Evolutionary conservation across 2,113 vertebrate species (phyloP), one percentile per base, ranked within the genome.

Genomic region (Camelus dromedarius): DNA sequence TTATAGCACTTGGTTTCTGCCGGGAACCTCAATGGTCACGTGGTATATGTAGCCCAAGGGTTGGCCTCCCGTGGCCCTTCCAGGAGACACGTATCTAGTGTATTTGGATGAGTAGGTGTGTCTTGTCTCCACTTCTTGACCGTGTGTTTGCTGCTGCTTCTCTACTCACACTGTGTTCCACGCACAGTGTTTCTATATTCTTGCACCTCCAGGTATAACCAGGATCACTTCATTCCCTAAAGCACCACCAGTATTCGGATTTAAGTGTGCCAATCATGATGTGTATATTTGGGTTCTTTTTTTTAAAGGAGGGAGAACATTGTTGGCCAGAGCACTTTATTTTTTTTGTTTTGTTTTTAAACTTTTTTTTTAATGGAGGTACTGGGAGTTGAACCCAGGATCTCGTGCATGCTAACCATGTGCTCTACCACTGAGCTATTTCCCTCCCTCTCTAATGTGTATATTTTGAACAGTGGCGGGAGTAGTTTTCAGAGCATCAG

Each of bases 91-190:
- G 64, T 26, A 6, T 46, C 30, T 64, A 19, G 72, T 56, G 30
- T 30, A 60, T 12, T 28, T 24, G 18, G 11, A 6, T 1, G 35
- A 69, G 8, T 35, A 7, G 0, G 0, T 70, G 18, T 38, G 19
- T n/a, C 26, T 83, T 8, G 5, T 58, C 42, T 93, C 15, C 8
- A 22, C 28, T 50, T 70, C 48, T 52, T 8, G 84, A 46, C 16
- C 19, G 62, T 8, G 11, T 9, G 24, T 2, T 89, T 35, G 28
- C 30, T 35, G 2, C 18, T n/a, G 8, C 6, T 69, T 64, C 19
- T 19, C 24, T n/a, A 0, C 22, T 24, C 20, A 11, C 35, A 16
- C 8, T 0, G 4, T 26, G 30, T 75, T 19, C 28, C 16, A 6
- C 9, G 1, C 14, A 32, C 16, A 30, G 3, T 52, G 16, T 32